Evolutionary conservation across 2,797 vertebrate species (phyloP), one percentile per base, ranked within the genome.

Genomic region (Megaceryle alcyon): DNA sequence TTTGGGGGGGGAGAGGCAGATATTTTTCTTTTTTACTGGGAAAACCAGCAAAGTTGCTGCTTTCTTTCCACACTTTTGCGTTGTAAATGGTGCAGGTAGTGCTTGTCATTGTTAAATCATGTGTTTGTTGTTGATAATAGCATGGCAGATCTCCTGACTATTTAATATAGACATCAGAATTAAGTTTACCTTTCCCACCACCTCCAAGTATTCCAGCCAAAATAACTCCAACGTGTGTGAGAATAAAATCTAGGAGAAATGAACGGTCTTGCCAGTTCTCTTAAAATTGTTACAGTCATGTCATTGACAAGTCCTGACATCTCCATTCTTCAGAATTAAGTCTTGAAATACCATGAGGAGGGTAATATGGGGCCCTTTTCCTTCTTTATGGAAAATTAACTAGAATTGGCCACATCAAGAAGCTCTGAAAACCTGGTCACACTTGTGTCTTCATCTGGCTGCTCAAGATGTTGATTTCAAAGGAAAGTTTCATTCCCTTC

Each of bases 311-410:
- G 75, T 87, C 37, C 60, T 94, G 78, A 33, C 65, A 48, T 54
- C 68, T 91, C 71, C 68, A 25, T 92, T 77, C 59, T 80, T 92
- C 70, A 60, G 75, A 95, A 88, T 63, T 90, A 61, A 68, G 44
- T 33, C 57, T 72, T 82, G 39, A 92, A 92, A 63, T 92, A 43
- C 11, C 22, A 56, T 11, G 25, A 80, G 51, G 18, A 83, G 18
- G 19, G 56, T 68, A 65, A 87, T 44, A 44, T 0, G 1, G 28
- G 20, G 5, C n/a, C 41, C 12, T 82, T 89, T 63, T 51, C 43
- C 22, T 49, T 76, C 70, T 82, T 73, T 60, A 43, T 77, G 60
- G 66, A 89, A 96, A 93, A 82, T n/a, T 64, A 35, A 60, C 2
- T 4, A 70, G 69, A 91, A 65, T 7, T 85, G 46, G 46, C n/a